Percentiles rank a stretch among this genome's conserved stretches.
Conservation (phyloP, 2,113 vertebrate species). For the Chaenocephalus aceratus region DNA sequence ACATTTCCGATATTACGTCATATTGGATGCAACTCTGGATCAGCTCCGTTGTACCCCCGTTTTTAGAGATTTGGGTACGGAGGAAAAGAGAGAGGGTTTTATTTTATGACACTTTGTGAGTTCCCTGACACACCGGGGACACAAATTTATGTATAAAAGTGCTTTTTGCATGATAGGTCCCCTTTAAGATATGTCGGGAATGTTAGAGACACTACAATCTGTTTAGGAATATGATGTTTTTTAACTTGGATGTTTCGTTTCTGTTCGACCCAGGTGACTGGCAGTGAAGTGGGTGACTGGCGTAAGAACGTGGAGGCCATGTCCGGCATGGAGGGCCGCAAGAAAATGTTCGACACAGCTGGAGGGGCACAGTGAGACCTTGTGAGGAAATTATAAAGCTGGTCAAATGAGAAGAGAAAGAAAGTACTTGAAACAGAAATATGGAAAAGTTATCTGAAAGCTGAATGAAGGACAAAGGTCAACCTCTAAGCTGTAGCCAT, state of each 20-base stretch:
- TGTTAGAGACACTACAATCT: neutral
- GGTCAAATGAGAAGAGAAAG: slow-evolving; percentile 5
- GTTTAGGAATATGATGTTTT: neutral
- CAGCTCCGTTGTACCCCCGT: too few relatives aligned
- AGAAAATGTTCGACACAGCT: slow-evolving; percentile 98
- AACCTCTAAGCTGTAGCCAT: neutral
- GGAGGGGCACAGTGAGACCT: slow-evolving; percentile 80
- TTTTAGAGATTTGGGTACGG: too few relatives aligned
- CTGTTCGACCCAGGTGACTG: slow-evolving; percentile 86
- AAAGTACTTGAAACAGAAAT: slow-evolving; percentile 14
- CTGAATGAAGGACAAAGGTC: neutral
- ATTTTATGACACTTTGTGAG: too few relatives aligned
- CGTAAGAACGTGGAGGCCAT: slow-evolving; percentile 99
- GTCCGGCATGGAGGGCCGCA: slow-evolving; percentile 99
- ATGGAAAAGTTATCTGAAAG: slow-evolving; percentile 12
- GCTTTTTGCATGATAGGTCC: too few relatives aligned
- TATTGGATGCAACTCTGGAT: too few relatives aligned
- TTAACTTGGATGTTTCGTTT: neutral
- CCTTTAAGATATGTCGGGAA: neutral
- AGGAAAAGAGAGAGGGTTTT: too few relatives aligned
- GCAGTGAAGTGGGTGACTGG: slow-evolving; percentile 94
- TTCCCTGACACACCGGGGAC: too few relatives aligned
- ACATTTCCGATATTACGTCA: too few relatives aligned
- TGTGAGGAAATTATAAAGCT: neutral
- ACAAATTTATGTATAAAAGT: too few relatives aligned